Conservation (phyloP, 1,140 invertebrate species). For the Gerris buenoi region DNA sequence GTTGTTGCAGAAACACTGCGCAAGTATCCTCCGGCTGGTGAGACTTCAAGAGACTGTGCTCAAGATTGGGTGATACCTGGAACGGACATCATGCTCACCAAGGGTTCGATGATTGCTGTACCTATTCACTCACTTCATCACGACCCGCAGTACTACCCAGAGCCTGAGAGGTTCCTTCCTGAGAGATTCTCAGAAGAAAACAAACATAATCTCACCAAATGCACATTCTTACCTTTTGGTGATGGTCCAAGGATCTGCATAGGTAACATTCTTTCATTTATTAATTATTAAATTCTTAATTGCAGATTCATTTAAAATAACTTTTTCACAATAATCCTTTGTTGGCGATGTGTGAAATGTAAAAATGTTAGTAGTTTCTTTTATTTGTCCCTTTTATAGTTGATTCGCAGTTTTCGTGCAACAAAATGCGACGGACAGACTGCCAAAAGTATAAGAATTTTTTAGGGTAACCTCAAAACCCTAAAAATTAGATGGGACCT, state of each 20-base stretch:
- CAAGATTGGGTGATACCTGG: background rate
- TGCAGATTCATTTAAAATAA: too few species aligned
- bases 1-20: background rate
- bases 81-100: slow-evolving; percentile 8
- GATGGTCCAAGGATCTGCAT: slow-evolving; percentile 43
- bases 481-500: too few species aligned
- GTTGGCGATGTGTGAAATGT: too few species aligned
- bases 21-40: background rate
- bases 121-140: slow-evolving; percentile 29
- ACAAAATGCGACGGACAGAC: too few species aligned
- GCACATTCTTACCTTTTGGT: slow-evolving; percentile 42
- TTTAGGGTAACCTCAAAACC: too few species aligned
- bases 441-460: too few species aligned
- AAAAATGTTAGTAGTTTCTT: too few species aligned
- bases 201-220: slow-evolving; percentile 22
- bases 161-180: slow-evolving; percentile 48
- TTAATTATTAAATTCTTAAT: too few species aligned
- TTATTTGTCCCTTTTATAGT: too few species aligned
- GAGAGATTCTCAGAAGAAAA: slow-evolving; percentile 36
- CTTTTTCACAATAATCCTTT: too few species aligned
- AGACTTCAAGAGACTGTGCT: background rate
- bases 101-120: slow-evolving; percentile 24
- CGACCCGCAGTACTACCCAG: slow-evolving; percentile 37
- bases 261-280: too few species aligned
- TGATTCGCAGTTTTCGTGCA: too few species aligned